These are phyloP conservation scores for Luffia ferchaultella DNA, from an alignment of 2,888 invertebrate species.

Conservation along the genomic window DNA sequence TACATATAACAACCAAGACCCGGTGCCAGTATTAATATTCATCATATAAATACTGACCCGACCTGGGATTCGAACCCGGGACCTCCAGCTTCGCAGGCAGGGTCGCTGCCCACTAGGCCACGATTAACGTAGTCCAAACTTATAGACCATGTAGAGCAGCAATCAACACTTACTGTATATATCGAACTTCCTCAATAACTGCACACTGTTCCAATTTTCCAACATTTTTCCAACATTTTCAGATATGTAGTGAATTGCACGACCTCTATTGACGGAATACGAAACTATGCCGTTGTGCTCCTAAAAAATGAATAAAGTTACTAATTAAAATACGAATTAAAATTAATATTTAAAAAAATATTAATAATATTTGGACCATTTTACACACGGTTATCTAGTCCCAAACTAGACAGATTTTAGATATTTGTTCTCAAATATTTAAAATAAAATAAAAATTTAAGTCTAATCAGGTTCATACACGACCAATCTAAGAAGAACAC, in stretches of 20 bases:
- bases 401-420: no score
- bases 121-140: background rate
- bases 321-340: background rate
- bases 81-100: no score
- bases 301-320: constrained; percentile 19
- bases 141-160: no score
- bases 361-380: background rate
- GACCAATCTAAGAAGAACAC: no score
- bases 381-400: no score
- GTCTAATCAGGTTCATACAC: no score
- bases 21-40: no score
- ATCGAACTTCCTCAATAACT: constrained; percentile 41
- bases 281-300: constrained; percentile 35
- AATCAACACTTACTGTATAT: constrained; percentile 40
- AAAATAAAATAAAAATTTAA: no score
- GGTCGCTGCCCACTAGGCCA: background rate
- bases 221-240: constrained; percentile 42
- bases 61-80: no score
- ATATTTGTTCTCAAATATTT: no score
- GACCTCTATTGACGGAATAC: constrained; percentile 28
- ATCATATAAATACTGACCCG: no score
- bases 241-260: constrained; percentile 34
- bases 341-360: background rate
- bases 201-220: constrained; percentile 44
- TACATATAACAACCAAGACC: no score